Percentiles rank a stretch among this genome's conserved stretches.
Evolutionary conservation across 2,797 vertebrate species (phyloP).

Genomic region (Melanotaenia trifasciata): DNA sequence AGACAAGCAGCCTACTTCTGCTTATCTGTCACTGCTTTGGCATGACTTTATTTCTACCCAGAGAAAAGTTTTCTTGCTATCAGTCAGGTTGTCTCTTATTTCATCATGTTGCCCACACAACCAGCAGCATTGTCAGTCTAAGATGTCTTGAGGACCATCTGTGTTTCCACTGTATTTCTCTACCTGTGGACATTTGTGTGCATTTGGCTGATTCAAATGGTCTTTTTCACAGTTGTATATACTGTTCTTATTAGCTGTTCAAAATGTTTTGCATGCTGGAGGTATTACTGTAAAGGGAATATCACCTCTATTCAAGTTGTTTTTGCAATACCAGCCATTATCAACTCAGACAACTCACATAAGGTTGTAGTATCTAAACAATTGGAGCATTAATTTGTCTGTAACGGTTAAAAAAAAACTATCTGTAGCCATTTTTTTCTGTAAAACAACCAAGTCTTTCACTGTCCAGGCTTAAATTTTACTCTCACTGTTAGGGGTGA

Average conservation of each 20-base stretch:
- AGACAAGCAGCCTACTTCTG: not conserved
- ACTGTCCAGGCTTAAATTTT: not conserved
- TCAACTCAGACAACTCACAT: not conserved
- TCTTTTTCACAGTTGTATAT: not conserved
- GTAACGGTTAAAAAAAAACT: too few species aligned
- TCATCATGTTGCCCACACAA: conserved; percentile 8
- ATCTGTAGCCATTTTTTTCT: not conserved
- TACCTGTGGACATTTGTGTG: not conserved
- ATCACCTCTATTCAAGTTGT: not conserved
- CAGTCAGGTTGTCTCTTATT: conserved; percentile 1
- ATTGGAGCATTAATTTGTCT: too few species aligned
- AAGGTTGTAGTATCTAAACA: not conserved
- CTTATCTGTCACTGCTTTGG: conserved; percentile 10
- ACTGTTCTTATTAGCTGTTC: not conserved
- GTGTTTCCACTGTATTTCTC: not conserved
- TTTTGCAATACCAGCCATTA: not conserved
- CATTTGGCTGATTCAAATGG: not conserved
- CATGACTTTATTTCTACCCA: conserved; percentile 22
- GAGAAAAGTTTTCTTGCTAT: conserved; percentile 28
- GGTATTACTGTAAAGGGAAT: not conserved
- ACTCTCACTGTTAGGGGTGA: not conserved
- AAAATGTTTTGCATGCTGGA: not conserved
- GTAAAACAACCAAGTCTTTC: conserved; percentile 3
- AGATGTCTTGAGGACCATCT: not conserved
- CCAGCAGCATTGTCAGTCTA: conserved; percentile 5